Base-by-base conservation (phyloP, 2,888 invertebrate genomes). In the Athrips mouffetella region DNA sequence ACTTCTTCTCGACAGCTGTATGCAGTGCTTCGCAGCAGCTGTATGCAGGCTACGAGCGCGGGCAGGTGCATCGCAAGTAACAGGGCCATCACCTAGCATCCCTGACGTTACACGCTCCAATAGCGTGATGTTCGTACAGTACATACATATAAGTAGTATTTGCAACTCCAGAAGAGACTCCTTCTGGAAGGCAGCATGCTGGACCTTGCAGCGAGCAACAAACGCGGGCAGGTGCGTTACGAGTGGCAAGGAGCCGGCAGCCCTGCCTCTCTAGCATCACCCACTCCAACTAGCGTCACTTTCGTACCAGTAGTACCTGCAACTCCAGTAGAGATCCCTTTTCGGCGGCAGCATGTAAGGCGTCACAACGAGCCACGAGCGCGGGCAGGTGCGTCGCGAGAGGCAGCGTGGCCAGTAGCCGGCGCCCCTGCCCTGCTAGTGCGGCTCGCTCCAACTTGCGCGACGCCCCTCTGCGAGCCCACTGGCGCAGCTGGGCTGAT, bases 301-400 rank as follows among this genome's bases (percentile, higher is more conserved):
- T n/a, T n/a, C n/a, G n/a, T n/a, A 73, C 67, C 76, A 67, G 56
- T 54, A 91, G 62, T 59, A 89, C 86, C 78, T 92, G 90, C 10
- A 93, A 84, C 64, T 94, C 92, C 25, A 91, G 75, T 55, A 95
- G 76, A n/a, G 93, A 91, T 2, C 94, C 95, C 48, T 91, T 91
- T 51, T 92, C 91, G 3, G 94, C 94, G 1, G 95, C 93, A 39
- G 92, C 92, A 67, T 96, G 96, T 1, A 95, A 88, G 33, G 93
- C 90, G 42, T 93, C 91, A 51, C 96, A 94, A 77, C 93, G 94
- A 2, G 93, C 93, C 82, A 96, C 91, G 55, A 94, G 90, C 39
- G 89, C 89, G 0, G 94, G 93, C 39, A 85, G 62, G 53, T 80
- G 74, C 41, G 63, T 67, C 0, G 84, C 63, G 16, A 80, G 63